Percentiles rank a stretch among this genome's conserved stretches.
Conservation (phyloP, 2,113 vertebrate species). For the Daboia siamensis region DNA sequence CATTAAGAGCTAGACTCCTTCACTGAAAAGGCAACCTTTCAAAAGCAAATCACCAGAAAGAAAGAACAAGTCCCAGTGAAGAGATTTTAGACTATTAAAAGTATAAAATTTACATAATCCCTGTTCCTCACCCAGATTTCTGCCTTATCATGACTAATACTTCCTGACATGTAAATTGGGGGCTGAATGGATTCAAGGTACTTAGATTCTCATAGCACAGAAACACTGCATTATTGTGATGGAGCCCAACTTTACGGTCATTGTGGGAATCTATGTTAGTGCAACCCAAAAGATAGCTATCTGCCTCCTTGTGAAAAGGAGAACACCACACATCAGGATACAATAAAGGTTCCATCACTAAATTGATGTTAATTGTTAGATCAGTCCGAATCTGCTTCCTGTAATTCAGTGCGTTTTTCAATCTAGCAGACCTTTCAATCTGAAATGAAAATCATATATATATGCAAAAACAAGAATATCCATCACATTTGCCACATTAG, state of each 20-base stretch:
- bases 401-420: background rate
- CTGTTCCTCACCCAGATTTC: background rate
- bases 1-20: background rate
- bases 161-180: background rate
- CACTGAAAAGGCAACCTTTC: background rate
- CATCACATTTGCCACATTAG: conserved; percentile 11
- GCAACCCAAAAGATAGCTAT: background rate
- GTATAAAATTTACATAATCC: background rate
- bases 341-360: background rate
- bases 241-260: background rate
- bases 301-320: background rate
- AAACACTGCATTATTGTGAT: background rate
- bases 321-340: background rate
- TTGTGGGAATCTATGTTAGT: background rate
- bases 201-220: background rate
- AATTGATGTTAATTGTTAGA: background rate
- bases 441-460: background rate
- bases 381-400: background rate
- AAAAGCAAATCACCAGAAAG: background rate
- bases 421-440: background rate
- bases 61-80: background rate
- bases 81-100: background rate
- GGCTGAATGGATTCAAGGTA: background rate
- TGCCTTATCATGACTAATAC: background rate
- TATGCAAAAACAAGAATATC: background rate